A percentile compares a stretch with the other conserved stretches of the same genome.
Evolutionary conservation across 2,113 vertebrate genomes (phyloP).

Genomic region (Chamaetylas fuelleborni): DNA sequence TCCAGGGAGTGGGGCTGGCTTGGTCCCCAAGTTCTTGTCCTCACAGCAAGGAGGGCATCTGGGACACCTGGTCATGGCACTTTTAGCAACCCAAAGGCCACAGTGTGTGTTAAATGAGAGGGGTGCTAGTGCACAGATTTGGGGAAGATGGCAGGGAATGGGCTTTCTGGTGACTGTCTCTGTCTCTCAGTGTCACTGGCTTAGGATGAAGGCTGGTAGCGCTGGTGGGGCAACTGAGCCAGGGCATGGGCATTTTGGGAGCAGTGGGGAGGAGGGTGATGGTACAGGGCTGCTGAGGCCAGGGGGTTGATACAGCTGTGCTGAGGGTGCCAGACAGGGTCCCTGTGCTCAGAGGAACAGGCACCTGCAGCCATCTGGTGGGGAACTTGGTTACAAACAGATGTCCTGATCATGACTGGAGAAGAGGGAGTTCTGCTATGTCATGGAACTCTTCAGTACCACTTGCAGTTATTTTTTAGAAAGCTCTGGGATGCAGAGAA

Average conservation of each 20-base stretch:
- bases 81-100: background rate
- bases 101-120: background rate
- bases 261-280: accelerated
- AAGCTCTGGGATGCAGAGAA: background rate
- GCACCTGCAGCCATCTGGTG: background rate
- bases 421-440: background rate
- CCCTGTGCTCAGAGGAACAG: background rate
- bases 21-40: background rate
- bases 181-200: background rate
- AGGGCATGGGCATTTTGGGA: background rate
- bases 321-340: background rate
- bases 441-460: background rate
- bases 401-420: background rate
- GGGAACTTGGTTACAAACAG: background rate
- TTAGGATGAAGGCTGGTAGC: background rate
- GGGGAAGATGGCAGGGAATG: background rate
- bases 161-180: background rate
- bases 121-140: no score
- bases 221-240: background rate
- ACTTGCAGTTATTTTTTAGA: background rate
- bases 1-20: background rate
- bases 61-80: background rate
- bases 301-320: background rate
- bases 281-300: background rate
- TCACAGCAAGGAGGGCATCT: background rate